Evolutionary conservation across 2,797 vertebrate species (phyloP).

Genomic region (Neostethus bicornis): DNA sequence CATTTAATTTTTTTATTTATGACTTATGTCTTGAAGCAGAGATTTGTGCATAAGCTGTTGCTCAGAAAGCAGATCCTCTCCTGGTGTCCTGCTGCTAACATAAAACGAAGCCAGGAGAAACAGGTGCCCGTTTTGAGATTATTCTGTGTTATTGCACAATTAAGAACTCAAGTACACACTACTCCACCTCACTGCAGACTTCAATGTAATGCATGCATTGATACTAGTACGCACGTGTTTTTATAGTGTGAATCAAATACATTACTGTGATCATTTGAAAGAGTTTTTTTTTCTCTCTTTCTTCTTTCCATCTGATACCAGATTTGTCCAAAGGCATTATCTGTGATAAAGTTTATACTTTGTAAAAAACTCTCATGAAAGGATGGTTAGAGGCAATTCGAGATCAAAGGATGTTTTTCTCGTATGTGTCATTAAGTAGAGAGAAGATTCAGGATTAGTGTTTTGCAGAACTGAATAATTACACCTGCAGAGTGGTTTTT

Average conservation of each 20-base stretch:
- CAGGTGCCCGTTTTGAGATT: constrained; percentile 72
- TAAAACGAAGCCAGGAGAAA: constrained; percentile 63
- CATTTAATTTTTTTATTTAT: constrained; percentile 50
- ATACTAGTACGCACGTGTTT: constrained; percentile 6
- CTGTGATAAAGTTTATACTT: constrained; percentile 51
- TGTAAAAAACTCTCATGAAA: constrained; percentile 62
- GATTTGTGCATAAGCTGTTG: constrained; percentile 59
- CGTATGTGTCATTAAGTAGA: constrained; percentile 45
- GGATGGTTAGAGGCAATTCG: constrained; percentile 30
- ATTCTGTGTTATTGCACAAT: constrained; percentile 44
- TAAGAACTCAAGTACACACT: constrained; percentile 30
- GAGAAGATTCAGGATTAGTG: constrained; percentile 31
- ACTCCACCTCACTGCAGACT: constrained; percentile 34
- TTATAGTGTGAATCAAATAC: constrained; percentile 34
- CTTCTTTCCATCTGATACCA: constrained; percentile 51
- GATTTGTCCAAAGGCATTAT: constrained; percentile 48
- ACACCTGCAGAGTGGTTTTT: constrained; percentile 50
- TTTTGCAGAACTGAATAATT: constrained; percentile 60
- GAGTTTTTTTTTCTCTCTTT: constrained; percentile 41
- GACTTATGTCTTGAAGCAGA: constrained; percentile 59
- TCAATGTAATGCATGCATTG: constrained; percentile 35
- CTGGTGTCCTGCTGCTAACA: constrained; percentile 55
- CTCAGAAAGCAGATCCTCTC: constrained; percentile 54
- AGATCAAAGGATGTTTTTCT: constrained; percentile 65
- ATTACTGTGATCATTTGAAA: constrained; percentile 20